Evolutionary conservation across 2,797 vertebrate species (phyloP), one percentile per base, ranked within the genome.

Genomic region (Cryptoprocta ferox): DNA sequence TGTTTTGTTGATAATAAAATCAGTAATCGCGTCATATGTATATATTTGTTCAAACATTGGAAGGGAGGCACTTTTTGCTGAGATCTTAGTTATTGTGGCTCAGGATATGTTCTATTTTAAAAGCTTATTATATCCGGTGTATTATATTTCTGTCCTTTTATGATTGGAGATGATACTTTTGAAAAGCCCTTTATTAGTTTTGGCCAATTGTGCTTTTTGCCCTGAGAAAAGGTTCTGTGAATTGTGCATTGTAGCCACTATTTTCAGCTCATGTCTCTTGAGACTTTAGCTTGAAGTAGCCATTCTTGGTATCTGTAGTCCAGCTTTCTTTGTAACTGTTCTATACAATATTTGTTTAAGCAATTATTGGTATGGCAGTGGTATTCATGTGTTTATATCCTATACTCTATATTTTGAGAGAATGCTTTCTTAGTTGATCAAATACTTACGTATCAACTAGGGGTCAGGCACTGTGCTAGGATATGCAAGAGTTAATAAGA

Each of bases 201-300:
- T 88, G 56, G 15, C 39, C 42, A 56, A 0, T 82, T 56, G 50
- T 75, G 45, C 28, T 68, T 95, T 94, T 89, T 95, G 12, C 35
- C 15, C 30, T 56, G 90, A 73, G 83, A 61, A 76, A 37, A 75
- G 15, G 13, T 89, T 96, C 28, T 96, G 81, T 94, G 39, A 88
- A 45, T 83, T 95, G 82, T 90, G 8, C 5, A 48, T 32, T 39
- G 26, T 86, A 82, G 84, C 32, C 53, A 37, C 30, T 91, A 39
- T 95, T 97, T 97, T 97, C 59, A 92, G 26, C 92, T 94, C 32
- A 75, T 93, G 26, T 91, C 24, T 91, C 76, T 76, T 85, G 80
- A 89, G 80, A 94, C 59, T 81, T 86, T 94, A 80, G 50, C 42
- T 97, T 95, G 48, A 96, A 87, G 56, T 92, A 91, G 91, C 42